These are phyloP conservation scores for Tragelaphus imberbis DNA, from an alignment of 2,113 vertebrate species.

Conservation along the genomic window DNA sequence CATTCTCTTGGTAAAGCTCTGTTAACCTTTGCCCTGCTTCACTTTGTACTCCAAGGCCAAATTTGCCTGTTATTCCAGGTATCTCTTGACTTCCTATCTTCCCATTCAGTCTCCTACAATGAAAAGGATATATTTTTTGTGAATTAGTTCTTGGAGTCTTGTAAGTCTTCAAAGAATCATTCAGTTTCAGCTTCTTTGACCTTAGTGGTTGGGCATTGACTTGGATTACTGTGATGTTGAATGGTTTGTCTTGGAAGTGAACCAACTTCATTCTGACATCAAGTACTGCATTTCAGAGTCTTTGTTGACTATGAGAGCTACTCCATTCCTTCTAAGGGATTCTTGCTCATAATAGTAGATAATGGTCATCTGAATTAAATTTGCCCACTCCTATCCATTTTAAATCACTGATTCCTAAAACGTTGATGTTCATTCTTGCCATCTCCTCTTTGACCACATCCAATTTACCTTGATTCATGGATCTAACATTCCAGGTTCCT, in stretches of 20 bases:
- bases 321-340: not conserved
- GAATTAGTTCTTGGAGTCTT: not conserved
- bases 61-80: not conserved
- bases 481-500: not conserved
- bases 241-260: not conserved
- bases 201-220: not conserved
- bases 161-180: not conserved
- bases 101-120: not conserved
- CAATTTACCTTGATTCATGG: not conserved
- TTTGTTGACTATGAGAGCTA: not conserved
- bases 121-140: not conserved
- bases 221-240: not conserved
- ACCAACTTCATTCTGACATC: not conserved
- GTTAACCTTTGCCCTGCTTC: not conserved
- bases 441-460: not conserved
- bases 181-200: not conserved
- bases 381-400: not conserved
- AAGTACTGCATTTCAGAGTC: not conserved
- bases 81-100: not conserved
- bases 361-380: not conserved
- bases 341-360: not conserved
- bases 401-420: not conserved
- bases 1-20: not conserved
- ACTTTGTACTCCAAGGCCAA: not conserved
- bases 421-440: not conserved